Evolutionary conservation across 2,113 vertebrate species (phyloP).

Genomic region (Plotosus lineatus): DNA sequence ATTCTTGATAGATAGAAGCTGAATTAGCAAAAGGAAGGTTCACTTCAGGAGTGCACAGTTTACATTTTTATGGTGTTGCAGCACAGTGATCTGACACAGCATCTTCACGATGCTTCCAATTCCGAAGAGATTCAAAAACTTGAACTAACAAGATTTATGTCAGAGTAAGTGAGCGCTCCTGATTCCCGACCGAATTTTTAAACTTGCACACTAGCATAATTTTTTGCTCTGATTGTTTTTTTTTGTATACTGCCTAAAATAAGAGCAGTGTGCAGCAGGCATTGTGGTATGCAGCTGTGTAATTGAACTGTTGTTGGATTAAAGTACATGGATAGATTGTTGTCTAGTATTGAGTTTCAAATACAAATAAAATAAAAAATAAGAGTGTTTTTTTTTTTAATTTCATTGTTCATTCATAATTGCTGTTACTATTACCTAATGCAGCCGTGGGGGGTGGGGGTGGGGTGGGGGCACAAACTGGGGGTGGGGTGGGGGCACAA

Average conservation of each 20-base stretch:
- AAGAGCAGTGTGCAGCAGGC: background rate
- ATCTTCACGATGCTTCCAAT: background rate
- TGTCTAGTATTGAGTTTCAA: background rate
- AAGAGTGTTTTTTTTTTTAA: background rate
- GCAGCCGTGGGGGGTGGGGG: too few species aligned
- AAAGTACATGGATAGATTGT: background rate
- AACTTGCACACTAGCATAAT: background rate
- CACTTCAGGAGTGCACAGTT: background rate
- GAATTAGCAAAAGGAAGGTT: background rate
- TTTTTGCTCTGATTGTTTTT: background rate
- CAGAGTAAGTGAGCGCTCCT: background rate
- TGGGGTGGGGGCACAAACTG: too few species aligned
- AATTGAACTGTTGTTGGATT: constrained; percentile 10
- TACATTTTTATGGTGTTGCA: background rate
- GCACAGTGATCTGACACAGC: background rate
- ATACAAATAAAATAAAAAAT: background rate
- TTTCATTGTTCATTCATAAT: constrained; percentile 20
- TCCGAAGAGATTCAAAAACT: background rate
- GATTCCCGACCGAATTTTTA: background rate
- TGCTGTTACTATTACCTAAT: constrained; percentile 3
- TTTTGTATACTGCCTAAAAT: background rate
- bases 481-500: too few species aligned
- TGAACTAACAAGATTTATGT: background rate
- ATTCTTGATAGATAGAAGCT: background rate
- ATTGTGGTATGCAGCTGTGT: background rate